phyloP scores from a whole-genome alignment of 2,113 vertebrate species.

The Paracanthobrama guichenoti region DNA sequence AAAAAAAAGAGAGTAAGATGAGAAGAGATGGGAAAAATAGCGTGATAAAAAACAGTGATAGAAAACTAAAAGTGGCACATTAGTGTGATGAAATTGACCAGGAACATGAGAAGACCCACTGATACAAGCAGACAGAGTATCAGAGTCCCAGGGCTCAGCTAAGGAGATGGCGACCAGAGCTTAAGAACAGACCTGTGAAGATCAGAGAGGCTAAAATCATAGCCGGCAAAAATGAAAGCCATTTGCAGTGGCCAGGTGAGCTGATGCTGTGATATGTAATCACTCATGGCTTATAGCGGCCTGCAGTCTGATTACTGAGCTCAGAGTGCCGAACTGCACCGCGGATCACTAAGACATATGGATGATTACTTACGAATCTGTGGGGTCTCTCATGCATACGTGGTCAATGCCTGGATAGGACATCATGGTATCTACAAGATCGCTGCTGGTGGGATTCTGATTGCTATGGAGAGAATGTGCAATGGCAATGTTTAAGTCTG shows the following conservation, averaged over 20 bases:
- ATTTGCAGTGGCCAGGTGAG: slow-evolving; percentile 31
- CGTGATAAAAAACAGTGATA: slow-evolving; percentile 9
- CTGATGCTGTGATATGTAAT: slow-evolving; percentile 27
- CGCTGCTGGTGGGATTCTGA: slow-evolving; percentile 76
- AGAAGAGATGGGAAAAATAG: slow-evolving; percentile 12
- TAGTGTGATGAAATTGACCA: slow-evolving; percentile 23
- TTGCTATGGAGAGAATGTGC: slow-evolving; percentile 74
- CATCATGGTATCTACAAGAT: slow-evolving; percentile 81
- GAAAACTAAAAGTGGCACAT: slow-evolving; percentile 50
- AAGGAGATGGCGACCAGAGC: background rate
- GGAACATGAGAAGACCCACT: slow-evolving; percentile 55
- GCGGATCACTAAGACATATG: background rate
- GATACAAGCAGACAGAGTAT: slow-evolving; percentile 30
- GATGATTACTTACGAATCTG: slow-evolving; percentile 65
- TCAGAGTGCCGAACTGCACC: background rate
- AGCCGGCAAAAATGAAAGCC: slow-evolving; percentile 19
- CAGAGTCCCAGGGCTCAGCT: slow-evolving; percentile 1
- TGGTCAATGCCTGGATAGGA: slow-evolving; percentile 88
- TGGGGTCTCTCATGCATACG: slow-evolving; percentile 72
- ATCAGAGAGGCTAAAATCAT: slow-evolving; percentile 13
- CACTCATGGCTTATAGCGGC: slow-evolving; percentile 19
- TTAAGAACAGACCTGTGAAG: slow-evolving; percentile 11
- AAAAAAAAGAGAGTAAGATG: background rate
- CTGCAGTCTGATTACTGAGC: slow-evolving; percentile 21
- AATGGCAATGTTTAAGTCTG: background rate